phyloP scores from a whole-genome alignment of 1,140 invertebrate species.

The Araneus ventricosus region DNA sequence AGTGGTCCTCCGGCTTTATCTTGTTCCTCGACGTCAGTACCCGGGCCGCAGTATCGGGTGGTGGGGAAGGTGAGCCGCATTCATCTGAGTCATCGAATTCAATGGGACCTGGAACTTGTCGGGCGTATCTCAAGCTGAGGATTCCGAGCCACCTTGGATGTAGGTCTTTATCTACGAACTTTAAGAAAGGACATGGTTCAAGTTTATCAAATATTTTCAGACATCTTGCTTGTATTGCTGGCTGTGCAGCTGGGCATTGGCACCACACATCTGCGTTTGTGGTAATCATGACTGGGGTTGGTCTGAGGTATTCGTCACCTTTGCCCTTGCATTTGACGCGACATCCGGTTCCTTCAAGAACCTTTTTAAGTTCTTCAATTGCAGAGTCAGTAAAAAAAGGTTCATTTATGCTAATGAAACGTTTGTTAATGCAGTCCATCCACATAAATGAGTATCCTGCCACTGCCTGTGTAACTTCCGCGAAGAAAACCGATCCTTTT shows the following conservation, averaged over 20 bases:
- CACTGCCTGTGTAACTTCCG: neutral
- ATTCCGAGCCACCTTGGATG: neutral
- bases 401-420: neutral
- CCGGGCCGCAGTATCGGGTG: neutral
- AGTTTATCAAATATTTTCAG: neutral
- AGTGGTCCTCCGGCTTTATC: neutral
- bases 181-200: neutral
- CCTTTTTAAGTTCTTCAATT: neutral
- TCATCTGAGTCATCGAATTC: neutral
- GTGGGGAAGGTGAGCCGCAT: neutral
- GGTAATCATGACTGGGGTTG: neutral
- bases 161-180: neutral
- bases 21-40: neutral
- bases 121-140: neutral
- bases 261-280: neutral
- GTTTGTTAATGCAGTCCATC: neutral
- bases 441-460: neutral
- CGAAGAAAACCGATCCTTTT: neutral
- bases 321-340: neutral
- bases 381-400: neutral
- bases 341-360: neutral
- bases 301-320: neutral
- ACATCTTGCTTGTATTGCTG: neutral
- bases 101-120: neutral
- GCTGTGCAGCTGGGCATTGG: neutral